A percentile compares a stretch with the other conserved stretches of the same genome.
Conservation (phyloP, 2,113 vertebrate genomes). For the Pangasianodon hypophthalmus region DNA sequence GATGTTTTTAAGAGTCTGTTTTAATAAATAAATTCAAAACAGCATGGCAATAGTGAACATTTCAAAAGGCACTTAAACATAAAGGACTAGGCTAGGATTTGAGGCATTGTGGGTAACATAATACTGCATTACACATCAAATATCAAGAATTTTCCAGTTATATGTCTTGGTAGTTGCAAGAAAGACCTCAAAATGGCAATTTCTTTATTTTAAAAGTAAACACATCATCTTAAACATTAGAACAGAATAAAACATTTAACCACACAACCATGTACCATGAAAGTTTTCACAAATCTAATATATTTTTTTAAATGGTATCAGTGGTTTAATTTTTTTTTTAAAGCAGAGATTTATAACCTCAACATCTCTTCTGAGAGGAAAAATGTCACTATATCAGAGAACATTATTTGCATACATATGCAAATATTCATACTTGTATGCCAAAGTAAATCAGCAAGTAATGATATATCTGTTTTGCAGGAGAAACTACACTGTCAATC, state of each 20-base stretch:
- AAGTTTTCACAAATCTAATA: not conserved
- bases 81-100: not conserved
- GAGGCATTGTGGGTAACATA: not conserved
- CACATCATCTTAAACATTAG: not conserved
- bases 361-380: not conserved
- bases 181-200: not conserved
- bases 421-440: not conserved
- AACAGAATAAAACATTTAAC: not conserved
- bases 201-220: not conserved
- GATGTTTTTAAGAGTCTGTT: not conserved
- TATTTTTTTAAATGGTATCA: not conserved
- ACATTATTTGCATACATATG: not conserved
- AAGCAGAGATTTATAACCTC: not conserved
- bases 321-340: not conserved
- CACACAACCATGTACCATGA: conserved; percentile 9
- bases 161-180: not conserved
- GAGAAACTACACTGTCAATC: not conserved
- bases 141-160: conserved; percentile 8
- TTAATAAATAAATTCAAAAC: conserved; percentile 49
- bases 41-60: conserved; percentile 40
- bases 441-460: not conserved
- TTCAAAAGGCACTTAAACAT: conserved; percentile 35
- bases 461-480: not conserved
- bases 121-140: conserved; percentile 13
- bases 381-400: not conserved